These are phyloP conservation scores for Lampris incognitus DNA, from an alignment of 2,113 vertebrate species.

Conservation along the genomic window DNA sequence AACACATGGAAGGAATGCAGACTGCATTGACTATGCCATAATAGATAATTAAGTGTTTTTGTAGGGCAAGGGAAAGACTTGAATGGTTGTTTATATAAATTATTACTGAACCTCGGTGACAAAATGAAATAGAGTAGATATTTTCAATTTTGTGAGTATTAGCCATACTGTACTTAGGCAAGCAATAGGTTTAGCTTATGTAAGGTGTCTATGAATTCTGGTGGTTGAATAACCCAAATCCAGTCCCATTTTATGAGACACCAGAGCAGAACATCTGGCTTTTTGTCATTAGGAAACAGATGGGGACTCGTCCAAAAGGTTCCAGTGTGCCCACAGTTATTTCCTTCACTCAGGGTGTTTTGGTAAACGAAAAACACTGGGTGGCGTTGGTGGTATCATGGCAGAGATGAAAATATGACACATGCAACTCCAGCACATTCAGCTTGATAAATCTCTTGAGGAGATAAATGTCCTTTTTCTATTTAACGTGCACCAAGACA, in stretches of 20 bases:
- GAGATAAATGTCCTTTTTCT: not conserved
- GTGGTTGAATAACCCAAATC: not conserved
- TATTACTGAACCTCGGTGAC: no score
- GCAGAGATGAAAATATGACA: constrained; percentile 1
- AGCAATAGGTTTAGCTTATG: not conserved
- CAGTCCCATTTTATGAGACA: not conserved
- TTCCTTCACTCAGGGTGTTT: not conserved
- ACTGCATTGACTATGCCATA: not conserved
- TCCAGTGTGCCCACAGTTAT: not conserved
- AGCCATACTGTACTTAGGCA: not conserved
- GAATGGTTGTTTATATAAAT: not conserved
- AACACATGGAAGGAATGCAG: constrained; percentile 56
- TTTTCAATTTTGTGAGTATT: not conserved
- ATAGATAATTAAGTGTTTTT: not conserved
- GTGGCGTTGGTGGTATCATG: constrained; percentile 21
- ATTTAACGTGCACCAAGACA: not conserved
- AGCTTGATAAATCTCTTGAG: constrained; percentile 1
- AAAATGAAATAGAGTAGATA: no score
- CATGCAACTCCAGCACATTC: constrained; percentile 8
- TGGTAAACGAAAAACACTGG: constrained; percentile 22
- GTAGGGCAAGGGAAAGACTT: not conserved
- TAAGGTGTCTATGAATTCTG: not conserved
- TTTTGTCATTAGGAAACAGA: not conserved
- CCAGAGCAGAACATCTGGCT: not conserved
- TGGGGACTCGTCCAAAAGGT: not conserved